Evolutionary conservation across 2,113 vertebrate species (phyloP), one percentile per base, ranked within the genome.

Genomic region (Dolichallabes microphthalmus): DNA sequence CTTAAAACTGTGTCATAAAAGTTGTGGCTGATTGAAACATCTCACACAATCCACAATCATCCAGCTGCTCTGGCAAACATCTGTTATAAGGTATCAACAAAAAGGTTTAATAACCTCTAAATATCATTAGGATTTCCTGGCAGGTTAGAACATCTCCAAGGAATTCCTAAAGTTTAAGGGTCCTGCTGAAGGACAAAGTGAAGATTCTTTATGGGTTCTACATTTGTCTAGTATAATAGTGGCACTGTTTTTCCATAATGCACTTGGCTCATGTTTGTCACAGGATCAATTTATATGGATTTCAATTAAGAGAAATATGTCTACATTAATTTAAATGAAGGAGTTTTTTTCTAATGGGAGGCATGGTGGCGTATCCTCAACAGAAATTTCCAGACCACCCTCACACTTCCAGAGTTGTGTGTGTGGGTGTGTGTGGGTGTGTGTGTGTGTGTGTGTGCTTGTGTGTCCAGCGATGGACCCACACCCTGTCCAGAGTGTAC

Each of bases 321-420:
- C 14, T 50, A 74, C 6, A 74, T 12, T 25, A 14, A 50, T 52
- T 74, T 74, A 74, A 12, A 74, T 68, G n/a, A n/a, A 25, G 22
- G 22, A n/a, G 25, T 25, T 45, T 45, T 45, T 39, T 39, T 45
- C 6, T 45, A 45, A 45, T 45, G 39, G 39, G 39, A 45, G 6
- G 39, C 39, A 39, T 39, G 39, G 39, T 39, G 39, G 39, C 39
- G 39, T 39, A 88, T 68, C 11, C 75, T 61, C 52, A 83, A 88
- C 90, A 83, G 63, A 52, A 86, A 88, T 90, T 83, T 57, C 76
- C 77, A 64, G 9, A 87, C 82, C 69, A 84, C 76, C 64, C 57
- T 57, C 80, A 39, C 39, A 39, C 39, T 39, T 39, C 39, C 39
- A 4, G 39, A 3, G 39, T 39, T 39, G 39, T 4, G 3, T 35